phyloP scores from a whole-genome alignment of 2,888 invertebrate genomes.

The Alsophila aescularia region DNA sequence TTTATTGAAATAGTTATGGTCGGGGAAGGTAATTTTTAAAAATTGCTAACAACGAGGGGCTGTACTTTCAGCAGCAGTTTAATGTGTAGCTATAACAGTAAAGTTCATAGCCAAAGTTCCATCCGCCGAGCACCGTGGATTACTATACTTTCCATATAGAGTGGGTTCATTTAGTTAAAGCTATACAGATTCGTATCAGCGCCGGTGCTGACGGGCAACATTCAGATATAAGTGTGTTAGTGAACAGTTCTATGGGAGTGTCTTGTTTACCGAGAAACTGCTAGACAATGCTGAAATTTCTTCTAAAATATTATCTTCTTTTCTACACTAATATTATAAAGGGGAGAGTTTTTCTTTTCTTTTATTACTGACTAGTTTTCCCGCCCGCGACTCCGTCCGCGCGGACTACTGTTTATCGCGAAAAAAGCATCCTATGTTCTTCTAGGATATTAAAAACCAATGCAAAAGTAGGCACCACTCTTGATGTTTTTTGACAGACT shows the following conservation, averaged over 20 bases:
- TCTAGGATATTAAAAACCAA: no score
- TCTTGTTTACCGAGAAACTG: constrained; percentile 32
- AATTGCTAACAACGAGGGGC: constrained; percentile 70
- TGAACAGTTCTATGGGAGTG: constrained; percentile 44
- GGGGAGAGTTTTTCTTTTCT: no score
- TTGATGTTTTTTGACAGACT: no score
- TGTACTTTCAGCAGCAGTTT: constrained; percentile 74
- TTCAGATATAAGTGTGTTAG: constrained; percentile 43
- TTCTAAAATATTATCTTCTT: no score
- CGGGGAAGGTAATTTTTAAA: constrained; percentile 74
- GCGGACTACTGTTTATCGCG: no score
- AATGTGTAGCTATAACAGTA: constrained; percentile 78
- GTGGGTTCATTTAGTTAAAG: constrained; percentile 71
- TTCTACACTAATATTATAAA: no score
- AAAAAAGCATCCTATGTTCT: no score
- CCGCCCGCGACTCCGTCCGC: no score
- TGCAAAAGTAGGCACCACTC: no score
- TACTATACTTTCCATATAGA: constrained; percentile 73
- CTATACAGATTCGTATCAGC: constrained; percentile 67
- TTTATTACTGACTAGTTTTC: no score
- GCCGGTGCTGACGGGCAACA: constrained; percentile 50
- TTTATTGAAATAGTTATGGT: constrained; percentile 80
- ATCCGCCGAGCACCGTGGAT: constrained; percentile 69
- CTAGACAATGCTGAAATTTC: constrained; percentile 11
- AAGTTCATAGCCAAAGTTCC: constrained; percentile 79